A percentile compares a stretch with the other conserved stretches of the same genome.
These are phyloP conservation scores for Protodeltote pygarga DNA, from an alignment of 2,888 invertebrate genomes.

Conservation along the genomic window DNA sequence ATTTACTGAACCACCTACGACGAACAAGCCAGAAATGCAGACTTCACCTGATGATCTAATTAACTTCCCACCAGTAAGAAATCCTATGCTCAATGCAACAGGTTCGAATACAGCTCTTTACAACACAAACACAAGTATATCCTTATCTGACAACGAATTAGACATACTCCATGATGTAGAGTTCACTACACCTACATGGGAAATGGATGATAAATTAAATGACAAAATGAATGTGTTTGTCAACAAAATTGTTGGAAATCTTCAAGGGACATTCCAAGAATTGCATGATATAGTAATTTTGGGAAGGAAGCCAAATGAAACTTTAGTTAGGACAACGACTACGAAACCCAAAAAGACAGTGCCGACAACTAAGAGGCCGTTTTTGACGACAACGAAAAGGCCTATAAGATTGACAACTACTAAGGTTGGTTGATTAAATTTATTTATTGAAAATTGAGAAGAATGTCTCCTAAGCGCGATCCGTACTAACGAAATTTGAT, in stretches of 20 bases:
- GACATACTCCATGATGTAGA: constrained; percentile 86
- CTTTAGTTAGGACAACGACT: constrained; percentile 71
- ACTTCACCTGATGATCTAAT: constrained; percentile 90
- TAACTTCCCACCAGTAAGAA: constrained; percentile 95
- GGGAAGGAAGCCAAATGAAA: constrained; percentile 78
- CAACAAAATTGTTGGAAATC: constrained; percentile 93
- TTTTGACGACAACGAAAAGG: constrained; percentile 77
- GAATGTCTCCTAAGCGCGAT: too few species aligned
- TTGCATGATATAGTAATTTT: constrained; percentile 91
- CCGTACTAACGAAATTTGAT: too few species aligned
- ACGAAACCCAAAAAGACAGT: constrained; percentile 73
- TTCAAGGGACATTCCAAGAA: constrained; percentile 94
- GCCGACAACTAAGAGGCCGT: constrained; percentile 75
- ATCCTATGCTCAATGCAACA: constrained; percentile 93
- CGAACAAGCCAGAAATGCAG: constrained; percentile 85
- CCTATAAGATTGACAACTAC: constrained; percentile 70
- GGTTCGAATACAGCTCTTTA: constrained; percentile 81
- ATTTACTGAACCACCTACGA: constrained; percentile 71
- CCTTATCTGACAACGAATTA: constrained; percentile 85
- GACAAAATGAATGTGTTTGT: constrained; percentile 94
- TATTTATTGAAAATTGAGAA: too few species aligned
- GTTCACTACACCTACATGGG: constrained; percentile 92
- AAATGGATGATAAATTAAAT: constrained; percentile 91
- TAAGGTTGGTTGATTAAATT: too few species aligned
- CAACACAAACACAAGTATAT: constrained; percentile 83